These are phyloP conservation scores for Drosophila leonis DNA, from an alignment of 2,888 invertebrate species.

Conservation along the genomic window DNA sequence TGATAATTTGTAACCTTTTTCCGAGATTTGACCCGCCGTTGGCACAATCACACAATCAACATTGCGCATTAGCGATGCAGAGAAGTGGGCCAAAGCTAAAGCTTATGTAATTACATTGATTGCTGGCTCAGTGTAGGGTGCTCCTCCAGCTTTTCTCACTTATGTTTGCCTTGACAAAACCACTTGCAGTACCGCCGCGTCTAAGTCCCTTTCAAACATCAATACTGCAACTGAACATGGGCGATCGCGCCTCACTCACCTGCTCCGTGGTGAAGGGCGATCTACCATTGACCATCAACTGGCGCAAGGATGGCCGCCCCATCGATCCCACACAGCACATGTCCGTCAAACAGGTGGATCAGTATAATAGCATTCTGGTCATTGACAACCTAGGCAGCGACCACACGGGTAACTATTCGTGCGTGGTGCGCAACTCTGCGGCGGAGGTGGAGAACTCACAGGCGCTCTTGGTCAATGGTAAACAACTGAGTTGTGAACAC, in stretches of 20 bases:
- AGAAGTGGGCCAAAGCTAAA: conserved; percentile 14
- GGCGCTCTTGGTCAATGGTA: conserved; percentile 92
- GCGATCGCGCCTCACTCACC: conserved; percentile 90
- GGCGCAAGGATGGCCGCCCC: conserved; percentile 91
- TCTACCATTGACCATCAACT: conserved; percentile 90
- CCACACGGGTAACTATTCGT: conserved; percentile 92
- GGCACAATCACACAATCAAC: conserved; percentile 20
- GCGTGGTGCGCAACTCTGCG: conserved; percentile 90
- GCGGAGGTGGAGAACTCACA: conserved; percentile 91
- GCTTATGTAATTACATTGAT: conserved; percentile 17
- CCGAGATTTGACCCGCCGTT: conserved; percentile 18
- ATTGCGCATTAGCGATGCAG: conserved; percentile 17
- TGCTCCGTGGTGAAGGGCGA: conserved; percentile 92
- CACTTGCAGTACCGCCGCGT: conserved; percentile 89
- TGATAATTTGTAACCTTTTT: conserved; percentile 69
- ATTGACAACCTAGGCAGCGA: conserved; percentile 91
- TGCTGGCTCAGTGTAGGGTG: conserved; percentile 18
- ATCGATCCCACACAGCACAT: conserved; percentile 88
- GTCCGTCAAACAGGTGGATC: conserved; percentile 90
- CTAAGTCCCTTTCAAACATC: conserved; percentile 90
- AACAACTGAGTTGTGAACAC: conserved; percentile 82
- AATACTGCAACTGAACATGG: conserved; percentile 89
- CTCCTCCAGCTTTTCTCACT: conserved; percentile 27
- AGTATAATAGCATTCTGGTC: conserved; percentile 91
- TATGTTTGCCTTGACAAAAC: conserved; percentile 42